A percentile compares a stretch with the other conserved stretches of the same genome.
phyloP scores from a whole-genome alignment of 2,888 invertebrate species.

The Branchipolynoe longqiensis region DNA sequence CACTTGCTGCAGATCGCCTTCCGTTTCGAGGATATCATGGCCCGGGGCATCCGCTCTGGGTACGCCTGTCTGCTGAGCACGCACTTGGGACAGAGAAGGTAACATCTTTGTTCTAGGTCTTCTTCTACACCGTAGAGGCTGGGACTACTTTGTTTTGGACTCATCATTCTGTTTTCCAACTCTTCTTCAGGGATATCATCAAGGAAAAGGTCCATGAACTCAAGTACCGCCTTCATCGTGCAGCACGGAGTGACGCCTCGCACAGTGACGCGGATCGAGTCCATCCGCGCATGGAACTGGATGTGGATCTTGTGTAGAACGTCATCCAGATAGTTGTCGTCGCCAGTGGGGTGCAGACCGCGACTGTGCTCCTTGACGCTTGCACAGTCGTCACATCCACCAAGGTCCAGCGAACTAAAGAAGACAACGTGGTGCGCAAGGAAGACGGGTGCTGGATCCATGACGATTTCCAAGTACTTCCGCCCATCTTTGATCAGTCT shows the following conservation, averaged over 20 bases:
- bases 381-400: conserved; percentile 71
- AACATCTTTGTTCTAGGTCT: conserved; percentile 50
- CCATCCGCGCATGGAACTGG: conserved; percentile 68
- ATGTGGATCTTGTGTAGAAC: conserved; percentile 71
- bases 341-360: conserved; percentile 36
- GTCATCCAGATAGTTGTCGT: conserved; percentile 66
- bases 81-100: conserved; percentile 69
- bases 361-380: conserved; percentile 62
- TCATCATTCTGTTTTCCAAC: conserved; percentile 49
- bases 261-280: conserved; percentile 67
- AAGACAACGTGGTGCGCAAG: conserved; percentile 70
- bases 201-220: conserved; percentile 69
- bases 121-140: conserved; percentile 44
- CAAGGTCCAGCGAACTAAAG: conserved; percentile 68
- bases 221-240: conserved; percentile 70
- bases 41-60: conserved; percentile 67
- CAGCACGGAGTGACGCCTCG: conserved; percentile 70
- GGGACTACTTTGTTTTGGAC: conserved; percentile 29
- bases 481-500: conserved; percentile 67
- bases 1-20: conserved; percentile 70
- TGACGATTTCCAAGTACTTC: conserved; percentile 66
- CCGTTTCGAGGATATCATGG: conserved; percentile 64
- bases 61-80: conserved; percentile 67
- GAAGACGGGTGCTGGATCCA: conserved; percentile 69
- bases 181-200: conserved; percentile 70